phyloP scores from a whole-genome alignment of 1,140 invertebrate species.

The Zaprionus inermis region DNA sequence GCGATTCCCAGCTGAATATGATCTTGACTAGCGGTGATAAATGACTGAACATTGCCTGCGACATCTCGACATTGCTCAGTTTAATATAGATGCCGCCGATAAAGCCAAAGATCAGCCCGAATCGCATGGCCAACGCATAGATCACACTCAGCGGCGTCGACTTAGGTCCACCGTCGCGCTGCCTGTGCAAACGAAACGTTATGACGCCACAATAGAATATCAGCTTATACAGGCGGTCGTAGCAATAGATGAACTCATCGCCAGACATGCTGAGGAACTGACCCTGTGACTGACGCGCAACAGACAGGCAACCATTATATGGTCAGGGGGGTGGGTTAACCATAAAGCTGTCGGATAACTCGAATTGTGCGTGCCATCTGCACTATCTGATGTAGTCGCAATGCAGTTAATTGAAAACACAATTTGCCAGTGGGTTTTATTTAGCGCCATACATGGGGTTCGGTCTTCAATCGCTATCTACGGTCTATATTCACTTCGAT shows the following conservation, averaged over 20 bases:
- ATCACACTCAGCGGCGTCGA: constrained; percentile 18
- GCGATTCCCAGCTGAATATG: constrained; percentile 60
- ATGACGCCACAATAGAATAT: constrained; percentile 54
- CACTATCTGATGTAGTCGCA: background rate
- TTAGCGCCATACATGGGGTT: constrained; percentile 23
- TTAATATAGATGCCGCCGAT: constrained; percentile 44
- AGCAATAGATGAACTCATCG: constrained; percentile 58
- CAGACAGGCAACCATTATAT: background rate
- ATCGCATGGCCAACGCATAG: constrained; percentile 41
- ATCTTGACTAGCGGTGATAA: constrained; percentile 59
- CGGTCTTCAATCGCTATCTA: constrained; percentile 18
- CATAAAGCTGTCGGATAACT: too few species aligned
- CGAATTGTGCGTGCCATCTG: background rate
- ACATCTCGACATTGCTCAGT: constrained; percentile 37
- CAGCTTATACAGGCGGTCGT: constrained; percentile 48
- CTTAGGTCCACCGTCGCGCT: constrained; percentile 26
- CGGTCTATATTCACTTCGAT: constrained; percentile 13
- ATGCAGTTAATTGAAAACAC: constrained; percentile 26
- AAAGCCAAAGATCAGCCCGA: constrained; percentile 38
- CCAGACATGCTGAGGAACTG: background rate
- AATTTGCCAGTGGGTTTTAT: constrained; percentile 39
- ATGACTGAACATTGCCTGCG: constrained; percentile 55
- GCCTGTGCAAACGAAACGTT: constrained; percentile 44
- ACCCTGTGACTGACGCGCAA: background rate
- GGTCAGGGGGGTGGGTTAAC: background rate